phyloP scores from a whole-genome alignment of 2,888 invertebrate genomes.

The Caenorhabditis imperialis region DNA sequence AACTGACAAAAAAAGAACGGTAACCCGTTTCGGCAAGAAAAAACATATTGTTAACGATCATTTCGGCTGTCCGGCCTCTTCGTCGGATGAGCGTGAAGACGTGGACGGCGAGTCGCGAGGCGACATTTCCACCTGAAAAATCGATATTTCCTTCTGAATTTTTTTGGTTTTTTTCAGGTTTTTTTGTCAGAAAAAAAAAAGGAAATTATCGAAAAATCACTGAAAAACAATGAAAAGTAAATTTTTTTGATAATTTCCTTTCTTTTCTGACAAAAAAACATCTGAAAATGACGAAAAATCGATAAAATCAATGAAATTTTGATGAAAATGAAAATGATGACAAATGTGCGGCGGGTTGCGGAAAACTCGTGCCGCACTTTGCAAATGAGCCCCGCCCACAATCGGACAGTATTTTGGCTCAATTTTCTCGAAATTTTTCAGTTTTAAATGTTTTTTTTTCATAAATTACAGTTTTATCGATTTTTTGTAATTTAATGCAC shows the following conservation, averaged over 20 bases:
- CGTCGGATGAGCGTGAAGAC: slow-evolving; percentile 30
- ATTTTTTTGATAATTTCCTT: no score
- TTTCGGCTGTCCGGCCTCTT: slow-evolving; percentile 3
- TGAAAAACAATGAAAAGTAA: neutral
- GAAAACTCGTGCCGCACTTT: no score
- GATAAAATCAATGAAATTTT: neutral
- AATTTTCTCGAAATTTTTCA: neutral
- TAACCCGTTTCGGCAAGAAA: slow-evolving; percentile 38
- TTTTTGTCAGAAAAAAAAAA: no score
- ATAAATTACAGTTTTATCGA: no score
- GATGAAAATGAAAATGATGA: neutral
- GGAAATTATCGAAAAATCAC: no score
- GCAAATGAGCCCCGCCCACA: no score
- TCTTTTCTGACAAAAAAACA: no score
- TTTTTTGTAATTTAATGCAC: no score
- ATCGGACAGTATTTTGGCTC: no score
- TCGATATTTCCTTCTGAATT: neutral
- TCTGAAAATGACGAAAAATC: neutral
- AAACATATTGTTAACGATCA: slow-evolving; percentile 4
- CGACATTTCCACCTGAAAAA: slow-evolving; percentile 47
- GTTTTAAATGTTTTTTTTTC: no score
- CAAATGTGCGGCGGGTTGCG: no score
- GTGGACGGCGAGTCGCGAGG: slow-evolving; percentile 33
- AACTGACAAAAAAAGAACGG: slow-evolving; percentile 8
- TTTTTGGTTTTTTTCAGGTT: neutral